Percentiles rank a stretch among this genome's conserved stretches.
phyloP scores from a whole-genome alignment of 1,140 invertebrate species.

The Argopecten irradians region DNA sequence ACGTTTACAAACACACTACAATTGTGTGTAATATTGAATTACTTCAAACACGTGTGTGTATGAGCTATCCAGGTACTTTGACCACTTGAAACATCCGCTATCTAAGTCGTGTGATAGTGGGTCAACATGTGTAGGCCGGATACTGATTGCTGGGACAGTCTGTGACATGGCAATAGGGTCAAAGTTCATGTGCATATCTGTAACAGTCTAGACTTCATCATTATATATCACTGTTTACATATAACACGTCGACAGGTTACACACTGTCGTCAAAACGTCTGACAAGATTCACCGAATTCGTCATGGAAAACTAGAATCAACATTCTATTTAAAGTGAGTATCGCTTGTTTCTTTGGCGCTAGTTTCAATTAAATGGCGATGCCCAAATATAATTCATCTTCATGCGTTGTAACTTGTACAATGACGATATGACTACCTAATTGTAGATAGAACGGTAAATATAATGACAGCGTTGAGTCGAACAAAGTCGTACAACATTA shows the following conservation, averaged over 20 bases:
- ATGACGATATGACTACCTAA: too few relatives aligned
- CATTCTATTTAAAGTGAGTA: background rate
- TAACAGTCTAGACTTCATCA: background rate
- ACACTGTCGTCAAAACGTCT: background rate
- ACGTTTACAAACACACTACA: too few relatives aligned
- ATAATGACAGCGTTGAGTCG: too few relatives aligned
- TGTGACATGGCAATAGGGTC: background rate
- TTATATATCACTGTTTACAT: background rate
- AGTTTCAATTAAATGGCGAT: background rate
- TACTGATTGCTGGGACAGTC: background rate
- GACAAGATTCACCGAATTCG: background rate
- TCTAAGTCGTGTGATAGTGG: background rate
- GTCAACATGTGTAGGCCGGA: background rate
- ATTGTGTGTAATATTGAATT: too few relatives aligned
- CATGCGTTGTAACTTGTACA: too few relatives aligned
- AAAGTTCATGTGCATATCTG: background rate
- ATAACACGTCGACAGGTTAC: background rate
- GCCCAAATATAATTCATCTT: too few relatives aligned
- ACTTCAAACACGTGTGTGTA: background rate
- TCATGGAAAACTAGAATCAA: background rate
- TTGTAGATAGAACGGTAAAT: too few relatives aligned
- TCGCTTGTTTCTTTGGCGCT: background rate
- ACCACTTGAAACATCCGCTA: constrained; percentile 7
- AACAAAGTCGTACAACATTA: too few relatives aligned
- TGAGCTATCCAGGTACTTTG: background rate